Evolutionary conservation across 2,113 vertebrate genomes (phyloP), one percentile per base, ranked within the genome.

Genomic region (Xenopus borealis): DNA sequence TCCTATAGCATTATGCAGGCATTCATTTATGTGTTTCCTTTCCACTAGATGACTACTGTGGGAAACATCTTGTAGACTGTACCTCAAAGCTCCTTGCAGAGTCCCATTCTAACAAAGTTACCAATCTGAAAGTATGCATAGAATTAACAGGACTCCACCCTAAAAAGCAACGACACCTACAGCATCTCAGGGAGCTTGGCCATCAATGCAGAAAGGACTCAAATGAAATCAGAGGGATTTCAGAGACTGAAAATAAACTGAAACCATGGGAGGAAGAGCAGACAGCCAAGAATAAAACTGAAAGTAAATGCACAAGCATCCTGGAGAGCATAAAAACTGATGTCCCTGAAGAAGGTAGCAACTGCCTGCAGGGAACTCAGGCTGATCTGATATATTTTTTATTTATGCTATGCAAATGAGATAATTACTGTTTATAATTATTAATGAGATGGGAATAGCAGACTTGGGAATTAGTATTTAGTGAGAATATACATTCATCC

Each of bases 71-170:
- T 85, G 89, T 89, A 90, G 89, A 93, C 81, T 88, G 80, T 89
- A 90, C 91, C 89, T 91, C 90, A 85, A 91, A 94, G 86, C 88
- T 91, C 72, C 91, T 90, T 83, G 94, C 97, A 81, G 96, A 93
- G 79, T 88, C 92, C 87, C 91, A 88, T 89, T 92, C 86, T 90
- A 93, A 88, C 91, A 91, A 98, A 86, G 95, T 98, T 86, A 94
- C 94, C 84, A 97, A 98, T 89, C 94, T 98, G 85, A 98, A 98
- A 85, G 96, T 99, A 87, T 96, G 96, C 88, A 98, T 99, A 82
- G 96, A 98, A 92, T 94, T 99, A 86, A 98, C 94, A 83, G 96
- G 96, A 74, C 93, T 99, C 88, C 92, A 97, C 82, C 96, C 97
- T 82, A 95, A 96, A 92, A 97, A 97, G 81, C 95, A 95, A 84